Percentiles rank a stretch among this genome's conserved stretches.
Evolutionary conservation across 2,113 vertebrate species (phyloP).

Genomic region (Pseudorectes ferrugineus): DNA sequence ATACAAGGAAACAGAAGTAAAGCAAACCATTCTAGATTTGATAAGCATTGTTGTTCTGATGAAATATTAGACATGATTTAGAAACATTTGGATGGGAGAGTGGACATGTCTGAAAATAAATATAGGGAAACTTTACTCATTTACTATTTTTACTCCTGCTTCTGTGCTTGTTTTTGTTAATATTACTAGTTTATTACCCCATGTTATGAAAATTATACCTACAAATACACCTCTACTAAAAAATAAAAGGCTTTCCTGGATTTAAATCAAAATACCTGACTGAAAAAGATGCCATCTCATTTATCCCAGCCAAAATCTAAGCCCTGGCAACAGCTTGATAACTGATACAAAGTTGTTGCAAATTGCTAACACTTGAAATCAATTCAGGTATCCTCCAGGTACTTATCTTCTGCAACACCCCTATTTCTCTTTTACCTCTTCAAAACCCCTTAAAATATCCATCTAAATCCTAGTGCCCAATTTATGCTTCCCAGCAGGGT

Average conservation of each 20-base stretch:
- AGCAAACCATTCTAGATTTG: background rate
- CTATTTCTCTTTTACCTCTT: background rate
- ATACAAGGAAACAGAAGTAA: background rate
- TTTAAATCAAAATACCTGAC: background rate
- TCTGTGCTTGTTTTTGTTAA: background rate
- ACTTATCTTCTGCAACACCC: background rate
- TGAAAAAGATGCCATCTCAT: background rate
- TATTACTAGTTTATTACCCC: background rate
- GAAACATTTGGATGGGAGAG: background rate
- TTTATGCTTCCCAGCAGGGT: background rate
- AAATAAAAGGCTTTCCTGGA: background rate
- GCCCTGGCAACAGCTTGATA: background rate
- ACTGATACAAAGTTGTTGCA: background rate
- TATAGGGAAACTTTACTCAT: background rate
- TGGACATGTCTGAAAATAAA: background rate
- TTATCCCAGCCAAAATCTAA: background rate
- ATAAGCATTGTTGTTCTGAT: background rate
- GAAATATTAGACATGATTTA: background rate
- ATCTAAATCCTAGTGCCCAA: background rate
- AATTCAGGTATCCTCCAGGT: background rate
- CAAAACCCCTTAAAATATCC: background rate
- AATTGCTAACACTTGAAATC: background rate
- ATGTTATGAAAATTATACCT: background rate
- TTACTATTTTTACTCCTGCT: background rate
- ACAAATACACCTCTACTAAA: background rate